Conservation (phyloP, 2,888 invertebrate genomes). For the Carterocephalus palaemon region DNA sequence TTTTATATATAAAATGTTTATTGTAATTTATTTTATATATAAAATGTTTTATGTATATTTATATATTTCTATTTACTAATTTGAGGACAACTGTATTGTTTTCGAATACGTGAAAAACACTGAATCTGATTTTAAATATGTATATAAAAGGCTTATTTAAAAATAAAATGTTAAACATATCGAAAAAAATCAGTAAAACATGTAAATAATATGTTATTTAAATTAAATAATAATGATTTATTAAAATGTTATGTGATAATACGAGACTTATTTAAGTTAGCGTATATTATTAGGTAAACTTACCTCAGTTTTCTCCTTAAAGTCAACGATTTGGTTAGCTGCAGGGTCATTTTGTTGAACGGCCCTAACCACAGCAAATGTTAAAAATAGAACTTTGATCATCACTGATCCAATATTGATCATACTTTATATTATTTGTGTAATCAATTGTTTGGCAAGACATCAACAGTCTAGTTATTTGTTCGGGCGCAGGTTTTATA, state of each 20-base stretch:
- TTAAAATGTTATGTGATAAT: neutral
- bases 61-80: no score
- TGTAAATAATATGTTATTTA: no score
- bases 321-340: constrained; percentile 41
- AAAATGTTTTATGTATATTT: no score
- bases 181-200: no score
- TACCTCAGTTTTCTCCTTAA: constrained; percentile 45
- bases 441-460: neutral
- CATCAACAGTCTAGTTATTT: constrained; percentile 10
- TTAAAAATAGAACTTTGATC: constrained; percentile 7
- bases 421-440: neutral
- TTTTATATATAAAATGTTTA: no score
- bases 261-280: neutral
- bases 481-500: constrained; percentile 14
- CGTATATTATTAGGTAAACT: constrained; percentile 9
- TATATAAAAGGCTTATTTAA: no score
- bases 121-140: no score
- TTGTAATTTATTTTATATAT: no score
- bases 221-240: no score
- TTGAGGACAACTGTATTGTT: no score
- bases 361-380: constrained; percentile 1
- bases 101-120: no score
- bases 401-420: constrained; percentile 3
- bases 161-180: no score
- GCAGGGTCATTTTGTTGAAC: constrained; percentile 20